Evolutionary conservation across 2,888 invertebrate genomes (phyloP).

Genomic region (Zelleria hepariella): DNA sequence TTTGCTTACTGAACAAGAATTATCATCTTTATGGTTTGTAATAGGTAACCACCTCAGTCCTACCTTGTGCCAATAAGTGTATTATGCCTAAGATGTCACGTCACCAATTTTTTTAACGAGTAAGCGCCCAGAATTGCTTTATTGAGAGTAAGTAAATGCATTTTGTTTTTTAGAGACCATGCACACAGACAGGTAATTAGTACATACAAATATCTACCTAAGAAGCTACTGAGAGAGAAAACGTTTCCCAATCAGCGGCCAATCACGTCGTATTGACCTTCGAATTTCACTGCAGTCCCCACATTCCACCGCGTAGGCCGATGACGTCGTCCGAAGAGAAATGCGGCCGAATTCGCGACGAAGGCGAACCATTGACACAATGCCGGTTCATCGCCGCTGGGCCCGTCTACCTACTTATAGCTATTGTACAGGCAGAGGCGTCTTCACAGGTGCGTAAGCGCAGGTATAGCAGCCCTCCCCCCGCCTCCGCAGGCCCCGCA

Average conservation of each 20-base stretch:
- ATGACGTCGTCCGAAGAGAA: constrained; percentile 49
- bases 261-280: constrained; percentile 33
- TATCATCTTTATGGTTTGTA: no score
- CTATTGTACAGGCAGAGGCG: constrained; percentile 32
- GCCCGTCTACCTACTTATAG: constrained; percentile 16
- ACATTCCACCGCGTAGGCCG: constrained; percentile 57
- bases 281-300: constrained; percentile 53
- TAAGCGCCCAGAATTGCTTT: no score
- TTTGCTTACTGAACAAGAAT: no score
- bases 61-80: background rate
- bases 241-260: background rate
- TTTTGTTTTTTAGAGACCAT: background rate
- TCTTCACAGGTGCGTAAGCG: constrained; percentile 62
- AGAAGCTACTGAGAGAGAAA: background rate
- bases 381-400: constrained; percentile 62
- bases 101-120: background rate
- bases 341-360: constrained; percentile 66
- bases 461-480: constrained; percentile 37
- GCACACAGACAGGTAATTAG: background rate
- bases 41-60: no score
- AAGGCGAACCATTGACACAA: constrained; percentile 61
- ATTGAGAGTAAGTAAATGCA: no score
- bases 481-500: constrained; percentile 22
- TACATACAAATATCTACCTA: background rate
- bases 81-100: background rate